Evolutionary conservation across 1,140 invertebrate genomes (phyloP).

Genomic region (Protaetia brevitarsis): DNA sequence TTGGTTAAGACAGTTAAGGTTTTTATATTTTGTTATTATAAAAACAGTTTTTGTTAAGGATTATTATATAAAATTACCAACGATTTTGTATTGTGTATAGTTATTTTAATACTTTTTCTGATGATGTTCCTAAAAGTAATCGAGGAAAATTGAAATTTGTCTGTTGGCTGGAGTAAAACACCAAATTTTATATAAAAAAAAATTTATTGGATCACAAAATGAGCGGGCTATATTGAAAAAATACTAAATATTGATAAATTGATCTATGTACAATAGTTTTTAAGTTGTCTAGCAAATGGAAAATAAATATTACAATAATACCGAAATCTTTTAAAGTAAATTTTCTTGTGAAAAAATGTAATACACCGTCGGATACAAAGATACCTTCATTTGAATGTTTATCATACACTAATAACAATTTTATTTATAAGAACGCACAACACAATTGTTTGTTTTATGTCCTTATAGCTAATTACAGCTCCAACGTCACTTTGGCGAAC

Average conservation of each 20-base stretch:
- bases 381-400: conserved; percentile 15
- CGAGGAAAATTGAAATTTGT: no score
- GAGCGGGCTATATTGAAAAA: not conserved
- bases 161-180: no score
- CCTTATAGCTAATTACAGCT: conserved; percentile 20
- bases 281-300: not conserved
- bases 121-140: no score
- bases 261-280: conserved; percentile 9
- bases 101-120: no score
- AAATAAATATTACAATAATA: conserved; percentile 13
- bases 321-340: not conserved
- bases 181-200: not conserved
- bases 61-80: no score
- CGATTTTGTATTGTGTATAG: no score
- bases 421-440: conserved; percentile 8
- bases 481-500: conserved; percentile 52
- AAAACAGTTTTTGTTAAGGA: no score
- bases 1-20: no score
- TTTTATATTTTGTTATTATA: no score
- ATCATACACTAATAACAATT: conserved; percentile 12
- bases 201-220: not conserved
- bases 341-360: not conserved
- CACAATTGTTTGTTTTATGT: conserved; percentile 18
- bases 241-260: not conserved
- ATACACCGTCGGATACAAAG: not conserved